phyloP scores from a whole-genome alignment of 2,113 vertebrate genomes.

The Uropsilus gracilis region DNA sequence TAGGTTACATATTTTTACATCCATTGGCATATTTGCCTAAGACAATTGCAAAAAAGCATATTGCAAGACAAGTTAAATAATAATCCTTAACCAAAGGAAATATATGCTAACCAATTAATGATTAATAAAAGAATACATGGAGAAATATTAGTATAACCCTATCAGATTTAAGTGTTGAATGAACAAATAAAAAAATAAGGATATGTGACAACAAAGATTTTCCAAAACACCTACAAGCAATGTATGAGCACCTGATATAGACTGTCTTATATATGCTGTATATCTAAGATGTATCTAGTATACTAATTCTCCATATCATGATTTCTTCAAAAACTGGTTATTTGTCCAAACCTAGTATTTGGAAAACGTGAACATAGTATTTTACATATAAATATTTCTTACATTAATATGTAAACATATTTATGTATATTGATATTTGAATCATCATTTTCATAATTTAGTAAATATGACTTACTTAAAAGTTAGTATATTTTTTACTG shows the following conservation, averaged over 20 bases:
- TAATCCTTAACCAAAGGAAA: conserved; percentile 30
- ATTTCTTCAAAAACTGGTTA: conserved; percentile 84
- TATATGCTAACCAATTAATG: not conserved
- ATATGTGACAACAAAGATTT: conserved; percentile 73
- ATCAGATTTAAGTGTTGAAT: not conserved
- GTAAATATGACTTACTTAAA: no score
- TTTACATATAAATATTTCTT: no score
- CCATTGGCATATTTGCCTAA: not conserved
- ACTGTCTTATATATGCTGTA: conserved; percentile 78
- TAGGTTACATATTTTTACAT: not conserved
- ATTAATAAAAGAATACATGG: not conserved
- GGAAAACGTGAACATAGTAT: no score
- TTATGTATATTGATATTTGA: no score
- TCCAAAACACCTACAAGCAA: conserved; percentile 78
- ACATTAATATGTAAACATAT: no score
- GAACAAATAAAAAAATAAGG: not conserved
- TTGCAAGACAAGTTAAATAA: not conserved
- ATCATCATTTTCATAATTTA: no score
- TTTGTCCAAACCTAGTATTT: no score
- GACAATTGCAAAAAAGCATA: conserved; percentile 55
- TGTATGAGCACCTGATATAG: conserved; percentile 73
- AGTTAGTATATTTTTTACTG: no score
- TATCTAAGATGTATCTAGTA: conserved; percentile 82
- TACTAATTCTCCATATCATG: conserved; percentile 79
- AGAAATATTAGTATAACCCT: not conserved